Conservation (phyloP, 2,888 invertebrate genomes). For the Brachynemurus nebulosus region DNA sequence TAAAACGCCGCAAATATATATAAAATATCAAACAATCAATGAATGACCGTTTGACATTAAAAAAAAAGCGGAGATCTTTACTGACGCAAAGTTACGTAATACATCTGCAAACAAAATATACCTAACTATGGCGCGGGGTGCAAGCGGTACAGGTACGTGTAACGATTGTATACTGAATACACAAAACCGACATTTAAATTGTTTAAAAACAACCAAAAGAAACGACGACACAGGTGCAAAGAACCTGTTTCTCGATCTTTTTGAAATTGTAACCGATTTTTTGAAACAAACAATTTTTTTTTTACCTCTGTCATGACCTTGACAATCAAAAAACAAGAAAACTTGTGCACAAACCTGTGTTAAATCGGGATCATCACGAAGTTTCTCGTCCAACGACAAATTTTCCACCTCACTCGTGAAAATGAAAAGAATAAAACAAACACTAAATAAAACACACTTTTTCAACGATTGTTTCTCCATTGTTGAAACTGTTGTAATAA, state of each 20-base stretch:
- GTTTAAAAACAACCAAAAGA: neutral
- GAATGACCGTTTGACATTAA: too few relatives aligned
- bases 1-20: too few relatives aligned
- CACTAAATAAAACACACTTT: neutral
- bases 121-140: too few relatives aligned
- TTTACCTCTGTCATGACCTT: neutral
- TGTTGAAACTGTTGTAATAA: too few relatives aligned
- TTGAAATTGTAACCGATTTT: too few relatives aligned
- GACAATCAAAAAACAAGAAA: too few relatives aligned
- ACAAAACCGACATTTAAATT: neutral
- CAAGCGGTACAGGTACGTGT: neutral
- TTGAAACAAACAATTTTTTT: neutral
- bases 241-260: neutral
- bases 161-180: neutral
- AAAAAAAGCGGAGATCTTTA: too few relatives aligned
- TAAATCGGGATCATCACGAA: constrained; percentile 48
- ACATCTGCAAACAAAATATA: neutral
- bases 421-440: constrained; percentile 1
- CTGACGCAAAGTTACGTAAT: constrained; percentile 1
- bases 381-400: constrained; percentile 45
- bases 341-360: constrained; percentile 52
- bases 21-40: too few relatives aligned
- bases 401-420: constrained; percentile 27
- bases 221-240: neutral
- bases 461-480: neutral